Base-by-base conservation (phyloP, 2,888 invertebrate species). In the Synanthedon vespiformis region DNA sequence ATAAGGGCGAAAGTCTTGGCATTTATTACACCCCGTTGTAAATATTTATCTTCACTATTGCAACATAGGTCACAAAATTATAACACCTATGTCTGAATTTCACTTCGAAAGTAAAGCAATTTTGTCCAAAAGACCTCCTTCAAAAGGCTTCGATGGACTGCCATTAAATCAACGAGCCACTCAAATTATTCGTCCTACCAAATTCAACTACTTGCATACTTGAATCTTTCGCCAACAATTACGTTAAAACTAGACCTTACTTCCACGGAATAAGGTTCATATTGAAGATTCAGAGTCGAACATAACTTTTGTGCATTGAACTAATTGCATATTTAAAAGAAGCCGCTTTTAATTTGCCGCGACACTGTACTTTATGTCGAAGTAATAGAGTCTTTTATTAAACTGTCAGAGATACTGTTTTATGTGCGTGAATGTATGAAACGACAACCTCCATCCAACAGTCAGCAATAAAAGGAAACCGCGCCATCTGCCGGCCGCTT, bases 381-480 rank as follows among this genome's bases (percentile, higher is more conserved):
- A 34, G 34, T 2, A 34, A 10, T 34, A 34, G 34, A 34, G 34
- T 34, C 2, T 34, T 34, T 34, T 34, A 34, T 34, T 34, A 34
- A 10, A 34, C 10, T 34, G 34, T 34, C 34, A 34, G 8, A 34
- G 34, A 34, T 34, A 34, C 34, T 34, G 34, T 34, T 34, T 8
- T 10, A 34, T 34, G 34, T 34, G 34, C 8, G 34, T 34, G 44
- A 8, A 44, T 44, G 44, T 14, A 44, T 44, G 14, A 44, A 44
- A 14, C 44, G 71, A 62, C 70, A 67, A 77, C 78, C 80, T 80
- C 77, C 81, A 79, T 78, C 68, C 67, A 67, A 74, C 68, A 82
- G 80, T 81, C 79, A 79, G 77, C 77, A 83, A 83, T 82, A 82
- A 84, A 81, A 84, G 81, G 77, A 83, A 72, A 68, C 67, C 62